phyloP scores from a whole-genome alignment of 2,888 invertebrate species.

The Candidula unifasciata region DNA sequence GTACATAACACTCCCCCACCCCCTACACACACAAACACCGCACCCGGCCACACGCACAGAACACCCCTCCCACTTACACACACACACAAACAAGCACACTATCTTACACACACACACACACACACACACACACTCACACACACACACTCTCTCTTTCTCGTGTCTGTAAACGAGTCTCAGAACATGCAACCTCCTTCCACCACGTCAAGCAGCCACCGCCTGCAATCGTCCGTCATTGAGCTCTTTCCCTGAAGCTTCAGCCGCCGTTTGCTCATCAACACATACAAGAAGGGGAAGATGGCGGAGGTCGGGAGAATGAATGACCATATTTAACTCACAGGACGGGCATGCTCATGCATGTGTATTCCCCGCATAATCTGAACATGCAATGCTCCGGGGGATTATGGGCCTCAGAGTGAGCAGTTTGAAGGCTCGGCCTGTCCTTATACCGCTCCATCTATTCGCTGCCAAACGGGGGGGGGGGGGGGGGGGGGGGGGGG shows the following conservation, averaged over 20 bases:
- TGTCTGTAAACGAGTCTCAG: background rate
- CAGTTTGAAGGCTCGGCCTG: slow-evolving; percentile 19
- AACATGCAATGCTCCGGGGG: slow-evolving; percentile 21
- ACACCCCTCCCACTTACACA: no score
- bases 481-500: no score
- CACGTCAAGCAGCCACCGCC: background rate
- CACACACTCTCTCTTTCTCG: no score
- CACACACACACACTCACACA: no score
- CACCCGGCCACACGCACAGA: no score
- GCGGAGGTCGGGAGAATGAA: background rate
- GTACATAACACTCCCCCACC: no score
- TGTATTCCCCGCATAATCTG: slow-evolving; percentile 19
- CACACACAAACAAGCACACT: no score
- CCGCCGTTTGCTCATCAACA: background rate
- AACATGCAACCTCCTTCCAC: background rate
- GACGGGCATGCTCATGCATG: slow-evolving; percentile 22
- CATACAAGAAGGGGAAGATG: background rate
- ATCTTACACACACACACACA: no score
- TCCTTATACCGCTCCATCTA: background rate
- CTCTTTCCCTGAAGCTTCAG: no score
- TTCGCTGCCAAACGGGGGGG: background rate
- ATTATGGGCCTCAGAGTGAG: slow-evolving; percentile 15
- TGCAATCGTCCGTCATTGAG: background rate
- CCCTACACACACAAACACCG: no score
- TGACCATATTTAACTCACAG: slow-evolving; percentile 33